A percentile compares a stretch with the other conserved stretches of the same genome.
Evolutionary conservation across 2,797 vertebrate genomes (phyloP).

Genomic region (Lates japonicus): DNA sequence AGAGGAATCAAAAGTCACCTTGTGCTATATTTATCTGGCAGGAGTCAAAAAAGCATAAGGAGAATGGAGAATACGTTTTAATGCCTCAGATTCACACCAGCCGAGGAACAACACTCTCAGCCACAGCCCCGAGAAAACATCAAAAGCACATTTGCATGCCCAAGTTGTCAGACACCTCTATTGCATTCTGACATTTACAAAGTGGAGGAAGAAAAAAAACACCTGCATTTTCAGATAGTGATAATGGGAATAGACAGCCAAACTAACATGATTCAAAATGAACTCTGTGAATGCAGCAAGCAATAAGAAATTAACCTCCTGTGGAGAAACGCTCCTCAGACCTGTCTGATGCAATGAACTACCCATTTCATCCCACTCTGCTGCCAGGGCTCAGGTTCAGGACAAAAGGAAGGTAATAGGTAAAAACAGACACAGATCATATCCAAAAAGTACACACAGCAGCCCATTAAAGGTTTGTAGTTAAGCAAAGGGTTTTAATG

Average conservation of each 20-base stretch:
- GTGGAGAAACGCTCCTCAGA: conserved; percentile 78
- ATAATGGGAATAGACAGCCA: conserved; percentile 83
- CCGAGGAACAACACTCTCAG: conserved; percentile 70
- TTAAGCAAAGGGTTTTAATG: conserved; percentile 19
- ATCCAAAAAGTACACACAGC: conserved; percentile 4
- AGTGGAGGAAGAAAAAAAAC: conserved; percentile 67
- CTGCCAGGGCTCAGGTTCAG: conserved; percentile 55
- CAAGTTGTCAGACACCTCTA: conserved; percentile 80
- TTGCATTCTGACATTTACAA: conserved; percentile 86
- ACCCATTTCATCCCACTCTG: conserved; percentile 74
- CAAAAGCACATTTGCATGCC: conserved; percentile 82
- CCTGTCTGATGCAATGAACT: conserved; percentile 79
- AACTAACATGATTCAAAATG: conserved; percentile 84
- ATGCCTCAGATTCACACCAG: conserved; percentile 73
- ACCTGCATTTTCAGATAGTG: conserved; percentile 78
- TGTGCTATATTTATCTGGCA: conserved; percentile 83
- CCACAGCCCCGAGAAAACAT: conserved; percentile 74
- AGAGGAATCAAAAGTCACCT: conserved; percentile 80
- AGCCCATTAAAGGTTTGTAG: background rate
- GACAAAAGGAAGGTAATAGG: conserved; percentile 63
- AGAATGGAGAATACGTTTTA: conserved; percentile 72
- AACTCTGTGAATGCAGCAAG: conserved; percentile 75
- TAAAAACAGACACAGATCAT: conserved; percentile 44
- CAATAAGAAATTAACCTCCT: conserved; percentile 83
- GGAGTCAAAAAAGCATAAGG: conserved; percentile 64